Evolutionary conservation across 2,113 vertebrate genomes (phyloP).

Genomic region (Muscicapa adusta): DNA sequence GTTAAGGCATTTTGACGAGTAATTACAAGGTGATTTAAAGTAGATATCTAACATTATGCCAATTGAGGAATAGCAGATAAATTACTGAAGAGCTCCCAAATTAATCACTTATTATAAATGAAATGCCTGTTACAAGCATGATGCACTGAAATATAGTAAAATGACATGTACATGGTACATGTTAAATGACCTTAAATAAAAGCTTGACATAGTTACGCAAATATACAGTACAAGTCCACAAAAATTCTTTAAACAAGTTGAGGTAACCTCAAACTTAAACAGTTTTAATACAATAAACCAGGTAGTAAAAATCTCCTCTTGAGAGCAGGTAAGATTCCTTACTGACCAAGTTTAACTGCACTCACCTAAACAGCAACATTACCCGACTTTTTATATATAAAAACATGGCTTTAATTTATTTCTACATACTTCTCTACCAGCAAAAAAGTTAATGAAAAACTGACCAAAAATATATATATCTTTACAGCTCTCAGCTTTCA

Average conservation of each 20-base stretch:
- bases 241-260: conserved; percentile 77
- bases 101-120: conserved; percentile 75
- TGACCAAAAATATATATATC: conserved; percentile 77
- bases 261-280: conserved; percentile 79
- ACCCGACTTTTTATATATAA: conserved; percentile 78
- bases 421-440: conserved; percentile 75
- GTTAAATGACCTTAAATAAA: conserved; percentile 81
- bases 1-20: conserved; percentile 82
- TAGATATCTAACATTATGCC: conserved; percentile 66
- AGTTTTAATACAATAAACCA: conserved; percentile 78
- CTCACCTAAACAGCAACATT: conserved; percentile 73
- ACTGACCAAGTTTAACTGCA: conserved; percentile 73
- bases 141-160: conserved; percentile 76
- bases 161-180: conserved; percentile 88
- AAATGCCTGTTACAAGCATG: conserved; percentile 90
- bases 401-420: conserved; percentile 81
- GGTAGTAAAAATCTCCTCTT: conserved; percentile 71
- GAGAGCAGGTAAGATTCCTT: conserved; percentile 67
- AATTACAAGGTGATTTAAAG: conserved; percentile 74
- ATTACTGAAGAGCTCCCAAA: conserved; percentile 74
- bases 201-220: conserved; percentile 77
- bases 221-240: conserved; percentile 83
- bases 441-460: conserved; percentile 75
- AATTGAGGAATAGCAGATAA: conserved; percentile 77
- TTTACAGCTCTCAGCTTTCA: conserved; percentile 73